A percentile compares a stretch with the other conserved stretches of the same genome.
Evolutionary conservation across 2,888 invertebrate species (phyloP).

Genomic region (Nudaria mundana): DNA sequence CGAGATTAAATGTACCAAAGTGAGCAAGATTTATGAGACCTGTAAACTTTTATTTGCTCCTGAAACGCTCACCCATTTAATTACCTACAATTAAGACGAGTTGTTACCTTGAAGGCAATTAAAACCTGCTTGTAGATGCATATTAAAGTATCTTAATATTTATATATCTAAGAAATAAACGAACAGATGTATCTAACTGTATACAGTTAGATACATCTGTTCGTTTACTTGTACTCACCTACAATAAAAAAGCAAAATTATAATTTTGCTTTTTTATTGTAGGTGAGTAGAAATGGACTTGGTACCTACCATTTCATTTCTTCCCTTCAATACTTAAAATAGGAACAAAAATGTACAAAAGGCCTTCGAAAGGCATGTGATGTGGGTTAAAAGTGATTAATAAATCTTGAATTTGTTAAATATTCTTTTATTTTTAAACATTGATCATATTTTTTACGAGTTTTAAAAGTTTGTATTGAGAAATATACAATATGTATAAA

Average conservation of each 20-base stretch:
- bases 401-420: conserved; percentile 59
- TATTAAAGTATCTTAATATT: no score
- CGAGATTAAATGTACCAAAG: neutral
- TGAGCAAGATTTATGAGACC: neutral
- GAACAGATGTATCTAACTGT: no score
- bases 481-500: no score
- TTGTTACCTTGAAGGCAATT: neutral
- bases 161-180: no score
- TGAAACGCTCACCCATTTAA: neutral
- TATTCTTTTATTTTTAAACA: conserved; percentile 16
- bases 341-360: conserved; percentile 11
- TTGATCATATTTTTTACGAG: no score
- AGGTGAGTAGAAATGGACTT: no score
- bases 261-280: no score
- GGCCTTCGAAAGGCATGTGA: conserved; percentile 56
- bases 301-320: neutral
- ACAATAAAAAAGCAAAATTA: no score
- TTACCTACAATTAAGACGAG: neutral
- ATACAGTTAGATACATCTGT: no score
- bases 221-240: no score
- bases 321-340: neutral
- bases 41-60: neutral
- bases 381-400: conserved; percentile 65
- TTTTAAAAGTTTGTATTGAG: no score
- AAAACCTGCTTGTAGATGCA: neutral